Evolutionary conservation across 2,888 invertebrate species (phyloP).

Genomic region (Lasioglossum zephyrum): DNA sequence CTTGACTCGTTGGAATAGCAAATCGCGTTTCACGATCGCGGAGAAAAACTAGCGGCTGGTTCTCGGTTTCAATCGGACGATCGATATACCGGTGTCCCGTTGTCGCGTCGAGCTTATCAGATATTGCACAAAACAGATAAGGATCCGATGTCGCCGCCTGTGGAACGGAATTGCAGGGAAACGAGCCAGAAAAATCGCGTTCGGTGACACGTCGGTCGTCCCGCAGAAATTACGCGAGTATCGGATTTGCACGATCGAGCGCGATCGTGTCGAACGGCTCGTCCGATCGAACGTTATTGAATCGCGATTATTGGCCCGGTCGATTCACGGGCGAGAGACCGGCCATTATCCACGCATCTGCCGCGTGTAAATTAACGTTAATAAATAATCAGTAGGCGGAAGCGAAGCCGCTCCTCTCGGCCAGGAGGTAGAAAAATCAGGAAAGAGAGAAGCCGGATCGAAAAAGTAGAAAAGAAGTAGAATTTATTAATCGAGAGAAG

Average conservation of each 20-base stretch:
- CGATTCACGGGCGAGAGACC: conserved; percentile 17
- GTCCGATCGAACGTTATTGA: conserved; percentile 43
- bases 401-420: not conserved
- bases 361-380: not conserved
- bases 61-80: conserved; percentile 38
- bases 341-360: not conserved
- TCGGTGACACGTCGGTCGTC: conserved; percentile 16
- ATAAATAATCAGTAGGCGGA: not conserved
- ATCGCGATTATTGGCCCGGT: conserved; percentile 24
- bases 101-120: conserved; percentile 44
- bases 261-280: not conserved
- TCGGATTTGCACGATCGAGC: conserved; percentile 1
- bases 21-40: conserved; percentile 16
- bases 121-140: conserved; percentile 45
- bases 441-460: not conserved
- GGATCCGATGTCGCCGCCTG: not conserved
- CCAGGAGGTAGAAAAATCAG: not conserved
- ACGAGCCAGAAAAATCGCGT: not conserved
- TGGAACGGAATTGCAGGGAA: conserved; percentile 26
- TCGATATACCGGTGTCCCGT: conserved; percentile 25
- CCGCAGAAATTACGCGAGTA: conserved; percentile 29
- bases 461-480: not conserved
- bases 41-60: not conserved
- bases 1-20: not conserved
- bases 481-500: not conserved